A percentile compares a stretch with the other conserved stretches of the same genome.
Evolutionary conservation across 2,113 vertebrate genomes (phyloP).

Genomic region (Myrmecobius fasciatus): DNA sequence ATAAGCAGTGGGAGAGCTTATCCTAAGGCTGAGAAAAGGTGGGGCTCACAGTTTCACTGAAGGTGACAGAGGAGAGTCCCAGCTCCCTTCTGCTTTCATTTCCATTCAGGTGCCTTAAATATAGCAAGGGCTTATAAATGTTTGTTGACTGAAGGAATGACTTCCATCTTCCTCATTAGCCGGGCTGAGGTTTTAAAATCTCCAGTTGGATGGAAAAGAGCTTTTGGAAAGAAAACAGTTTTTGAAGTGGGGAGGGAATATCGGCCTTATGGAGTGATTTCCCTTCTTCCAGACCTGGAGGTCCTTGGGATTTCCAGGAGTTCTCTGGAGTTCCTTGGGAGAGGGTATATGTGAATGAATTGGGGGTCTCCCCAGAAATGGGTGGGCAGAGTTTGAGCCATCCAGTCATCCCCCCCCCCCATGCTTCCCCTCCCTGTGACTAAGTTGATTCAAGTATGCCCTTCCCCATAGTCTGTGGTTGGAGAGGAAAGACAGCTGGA

Average conservation of each 20-base stretch:
- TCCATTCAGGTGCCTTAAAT: not conserved
- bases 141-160: not conserved
- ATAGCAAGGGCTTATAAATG: not conserved
- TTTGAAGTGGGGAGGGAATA: not conserved
- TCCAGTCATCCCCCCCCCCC: not conserved
- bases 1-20: not conserved
- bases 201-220: not conserved
- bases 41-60: not conserved
- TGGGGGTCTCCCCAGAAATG: not conserved
- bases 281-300: not conserved
- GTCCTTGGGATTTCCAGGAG: not conserved
- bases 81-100: not conserved
- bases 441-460: not conserved
- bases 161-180: not conserved
- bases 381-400: not conserved
- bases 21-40: not conserved
- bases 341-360: not conserved
- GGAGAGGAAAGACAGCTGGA: not conserved
- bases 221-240: not conserved
- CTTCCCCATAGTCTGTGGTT: not conserved
- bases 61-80: not conserved
- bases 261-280: not conserved
- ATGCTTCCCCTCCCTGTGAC: not conserved
- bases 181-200: not conserved
- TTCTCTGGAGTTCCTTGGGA: not conserved